Base-by-base conservation (phyloP, 1,140 invertebrate species). In the Conopomorpha cramerella region DNA sequence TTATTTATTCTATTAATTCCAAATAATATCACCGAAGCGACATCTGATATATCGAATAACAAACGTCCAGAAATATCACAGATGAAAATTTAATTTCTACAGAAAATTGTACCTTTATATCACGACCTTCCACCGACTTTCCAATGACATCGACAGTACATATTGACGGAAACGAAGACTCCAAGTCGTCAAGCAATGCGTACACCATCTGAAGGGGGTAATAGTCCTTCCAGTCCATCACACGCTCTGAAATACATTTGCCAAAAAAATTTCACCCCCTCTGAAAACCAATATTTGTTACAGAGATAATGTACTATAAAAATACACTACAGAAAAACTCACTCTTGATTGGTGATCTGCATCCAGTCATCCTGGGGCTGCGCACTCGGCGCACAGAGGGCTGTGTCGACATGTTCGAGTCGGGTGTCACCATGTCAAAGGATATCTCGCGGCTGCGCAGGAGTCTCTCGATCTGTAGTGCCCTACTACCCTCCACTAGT, bases 21-120 rank as follows among this genome's bases (percentile, higher is more conserved):
- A n/a, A n/a, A n/a, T n/a, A n/a, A n/a, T n/a, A n/a, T n/a, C n/a
- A n/a, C n/a, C n/a, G n/a, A n/a, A n/a, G n/a, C n/a, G n/a, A n/a
- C n/a, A n/a, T n/a, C n/a, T n/a, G n/a, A n/a, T n/a, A n/a, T n/a
- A n/a, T n/a, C n/a, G n/a, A n/a, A n/a, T n/a, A n/a, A n/a, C n/a
- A n/a, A n/a, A n/a, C n/a, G n/a, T n/a, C n/a, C n/a, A n/a, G n/a
- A n/a, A n/a, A n/a, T n/a, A n/a, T n/a, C n/a, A n/a, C n/a, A n/a
- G n/a, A n/a, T n/a, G n/a, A n/a, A n/a, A n/a, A n/a, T n/a, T n/a
- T n/a, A n/a, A n/a, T n/a, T n/a, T n/a, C n/a, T n/a, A n/a, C n/a
- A n/a, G n/a, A n/a, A n/a, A n/a, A n/a, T n/a, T n/a, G n/a, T n/a
- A 72, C 65, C 61, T 62, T 65, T 46, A 72, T 65, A 30, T 66